phyloP scores from a whole-genome alignment of 2,888 invertebrate genomes.

The Notodonta ziczac region DNA sequence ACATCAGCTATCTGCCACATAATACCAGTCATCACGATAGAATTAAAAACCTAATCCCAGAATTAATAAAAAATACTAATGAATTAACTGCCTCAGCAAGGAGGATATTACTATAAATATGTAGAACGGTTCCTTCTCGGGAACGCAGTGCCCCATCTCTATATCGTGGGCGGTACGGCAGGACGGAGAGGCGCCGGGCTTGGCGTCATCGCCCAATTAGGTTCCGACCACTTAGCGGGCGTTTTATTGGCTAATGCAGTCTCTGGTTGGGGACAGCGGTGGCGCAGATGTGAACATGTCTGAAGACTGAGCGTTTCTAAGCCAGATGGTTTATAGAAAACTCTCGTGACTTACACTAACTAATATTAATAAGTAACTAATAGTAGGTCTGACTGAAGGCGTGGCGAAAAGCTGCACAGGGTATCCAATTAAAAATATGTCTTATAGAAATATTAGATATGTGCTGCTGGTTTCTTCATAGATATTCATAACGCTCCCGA shows the following conservation, averaged over 20 bases:
- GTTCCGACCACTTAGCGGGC: slow-evolving; percentile 25
- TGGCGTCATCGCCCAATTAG: slow-evolving; percentile 28
- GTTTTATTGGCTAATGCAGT: slow-evolving; percentile 41
- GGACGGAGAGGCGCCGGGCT: slow-evolving; percentile 29
- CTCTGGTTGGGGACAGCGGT: slow-evolving; percentile 10
- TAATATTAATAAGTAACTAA: no score
- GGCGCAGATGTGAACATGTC: neutral
- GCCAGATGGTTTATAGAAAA: neutral
- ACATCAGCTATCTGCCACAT: no score
- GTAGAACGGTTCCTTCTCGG: neutral
- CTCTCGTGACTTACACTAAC: no score
- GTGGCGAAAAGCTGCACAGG: no score
- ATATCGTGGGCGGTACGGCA: slow-evolving; percentile 7
- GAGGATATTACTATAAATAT: neutral
- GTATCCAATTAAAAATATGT: no score
- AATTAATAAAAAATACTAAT: neutral
- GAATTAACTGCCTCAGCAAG: neutral
- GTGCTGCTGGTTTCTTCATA: no score
- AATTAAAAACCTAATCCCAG: no score
- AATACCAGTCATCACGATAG: no score
- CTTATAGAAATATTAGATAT: no score
- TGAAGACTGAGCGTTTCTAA: neutral
- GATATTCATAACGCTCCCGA: no score
- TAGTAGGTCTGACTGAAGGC: no score
- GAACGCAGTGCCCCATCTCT: neutral